A percentile compares a stretch with the other conserved stretches of the same genome.
These are phyloP conservation scores for Acheta domesticus DNA, from an alignment of 2,888 invertebrate genomes.

Conservation along the genomic window DNA sequence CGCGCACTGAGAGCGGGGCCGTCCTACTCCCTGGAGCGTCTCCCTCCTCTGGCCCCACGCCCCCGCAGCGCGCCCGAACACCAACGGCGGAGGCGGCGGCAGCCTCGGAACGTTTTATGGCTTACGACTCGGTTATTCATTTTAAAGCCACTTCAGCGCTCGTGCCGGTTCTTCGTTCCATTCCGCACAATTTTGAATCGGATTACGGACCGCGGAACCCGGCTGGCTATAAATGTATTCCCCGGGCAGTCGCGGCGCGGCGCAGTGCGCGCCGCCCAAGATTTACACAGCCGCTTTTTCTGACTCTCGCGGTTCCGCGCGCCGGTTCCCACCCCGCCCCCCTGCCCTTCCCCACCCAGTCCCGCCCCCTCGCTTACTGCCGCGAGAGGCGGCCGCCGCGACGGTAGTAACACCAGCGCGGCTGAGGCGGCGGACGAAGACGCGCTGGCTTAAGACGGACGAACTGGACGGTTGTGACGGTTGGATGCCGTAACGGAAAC, in stretches of 20 bases:
- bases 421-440: too few relatives aligned
- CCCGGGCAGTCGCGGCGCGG: conserved; percentile 18
- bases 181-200: conserved; percentile 18
- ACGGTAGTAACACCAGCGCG: too few relatives aligned
- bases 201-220: conserved; percentile 10
- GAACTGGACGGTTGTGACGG: too few relatives aligned
- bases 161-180: conserved; percentile 12
- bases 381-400: too few relatives aligned
- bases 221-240: conserved; percentile 8
- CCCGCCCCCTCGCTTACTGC: too few relatives aligned
- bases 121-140: conserved; percentile 24
- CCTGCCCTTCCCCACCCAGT: too few relatives aligned
- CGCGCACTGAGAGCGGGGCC: too few relatives aligned
- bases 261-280: background rate
- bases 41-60: background rate
- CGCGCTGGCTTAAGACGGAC: too few relatives aligned
- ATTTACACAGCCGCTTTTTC: conserved; percentile 18
- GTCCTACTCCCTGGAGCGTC: background rate
- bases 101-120: conserved; percentile 23
- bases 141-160: conserved; percentile 26
- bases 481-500: too few relatives aligned
- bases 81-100: background rate
- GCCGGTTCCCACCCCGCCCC: too few relatives aligned
- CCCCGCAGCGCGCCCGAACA: background rate
- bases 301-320: background rate